These are phyloP conservation scores for Smittia aterrima DNA, from an alignment of 2,888 invertebrate species.

Conservation along the genomic window DNA sequence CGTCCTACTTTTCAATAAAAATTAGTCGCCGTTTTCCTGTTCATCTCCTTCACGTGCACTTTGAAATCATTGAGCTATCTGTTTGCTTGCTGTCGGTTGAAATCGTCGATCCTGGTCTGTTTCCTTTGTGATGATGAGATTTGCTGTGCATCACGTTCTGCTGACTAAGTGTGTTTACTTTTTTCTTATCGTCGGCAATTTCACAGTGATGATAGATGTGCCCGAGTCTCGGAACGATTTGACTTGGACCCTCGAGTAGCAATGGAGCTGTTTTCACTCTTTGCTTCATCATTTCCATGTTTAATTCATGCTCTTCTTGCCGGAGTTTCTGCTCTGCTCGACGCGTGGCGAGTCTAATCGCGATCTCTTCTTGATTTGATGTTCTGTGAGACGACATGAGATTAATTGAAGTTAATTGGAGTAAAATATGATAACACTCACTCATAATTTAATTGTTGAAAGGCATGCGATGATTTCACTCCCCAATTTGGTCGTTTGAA, in stretches of 20 bases:
- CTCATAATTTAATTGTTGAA: conserved; percentile 52
- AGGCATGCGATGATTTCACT: conserved; percentile 53
- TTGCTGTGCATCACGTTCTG: conserved; percentile 5
- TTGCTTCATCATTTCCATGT: conserved; percentile 53
- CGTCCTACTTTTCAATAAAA: too few species aligned
- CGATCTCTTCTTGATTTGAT: conserved; percentile 51
- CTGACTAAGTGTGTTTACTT: not conserved
- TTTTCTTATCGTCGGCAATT: conserved; percentile 44
- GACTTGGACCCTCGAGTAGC: conserved; percentile 51
- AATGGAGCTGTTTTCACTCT: conserved; percentile 52
- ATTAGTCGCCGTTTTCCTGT: too few species aligned
- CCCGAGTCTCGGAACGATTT: conserved; percentile 50
- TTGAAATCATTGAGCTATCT: conserved; percentile 3
- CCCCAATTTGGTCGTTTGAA: conserved; percentile 51
- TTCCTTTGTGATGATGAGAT: conserved; percentile 20
- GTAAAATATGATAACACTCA: conserved; percentile 43
- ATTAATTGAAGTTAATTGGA: not conserved
- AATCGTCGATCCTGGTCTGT: conserved; percentile 30
- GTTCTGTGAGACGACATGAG: conserved; percentile 46
- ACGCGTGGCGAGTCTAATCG: conserved; percentile 51
- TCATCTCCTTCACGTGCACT: not conserved
- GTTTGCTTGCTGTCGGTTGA: conserved; percentile 21
- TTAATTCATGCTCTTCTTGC: conserved; percentile 51
- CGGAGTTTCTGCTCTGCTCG: conserved; percentile 52
- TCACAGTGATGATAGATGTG: conserved; percentile 50